Conservation (phyloP, 2,888 invertebrate species). For the Cheilosia grossa region DNA sequence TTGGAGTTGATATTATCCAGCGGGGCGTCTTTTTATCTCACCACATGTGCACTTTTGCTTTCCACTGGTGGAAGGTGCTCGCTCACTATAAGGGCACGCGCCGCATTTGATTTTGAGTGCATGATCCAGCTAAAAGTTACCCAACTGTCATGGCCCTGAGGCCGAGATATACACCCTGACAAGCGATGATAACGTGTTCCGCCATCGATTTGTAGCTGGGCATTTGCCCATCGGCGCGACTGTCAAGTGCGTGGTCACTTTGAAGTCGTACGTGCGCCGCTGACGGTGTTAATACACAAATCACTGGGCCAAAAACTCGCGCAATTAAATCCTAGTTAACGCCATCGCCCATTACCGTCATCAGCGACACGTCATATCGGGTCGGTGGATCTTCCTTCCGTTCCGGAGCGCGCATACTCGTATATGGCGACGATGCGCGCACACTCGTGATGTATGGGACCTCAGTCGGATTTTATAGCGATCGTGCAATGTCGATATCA, state of each 20-base stretch:
- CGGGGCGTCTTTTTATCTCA: slow-evolving; percentile 54
- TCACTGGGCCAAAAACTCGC: slow-evolving; percentile 1
- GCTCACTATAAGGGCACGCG: slow-evolving; percentile 21
- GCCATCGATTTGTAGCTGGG: slow-evolving; percentile 6
- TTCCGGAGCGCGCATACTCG: slow-evolving; percentile 24
- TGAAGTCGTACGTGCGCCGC: slow-evolving; percentile 37
- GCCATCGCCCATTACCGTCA: slow-evolving; percentile 27
- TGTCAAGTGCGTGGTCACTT: slow-evolving; percentile 60
- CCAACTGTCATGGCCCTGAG: slow-evolving; percentile 47
- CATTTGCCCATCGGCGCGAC: background rate
- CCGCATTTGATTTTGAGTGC: slow-evolving; percentile 30
- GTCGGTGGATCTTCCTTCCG: slow-evolving; percentile 60
- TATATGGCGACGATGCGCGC: slow-evolving; percentile 30
- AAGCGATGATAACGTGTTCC: slow-evolving; percentile 34
- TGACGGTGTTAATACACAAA: slow-evolving; percentile 49
- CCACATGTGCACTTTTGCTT: slow-evolving; percentile 67
- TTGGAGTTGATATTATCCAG: slow-evolving; percentile 58
- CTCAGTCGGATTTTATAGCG: slow-evolving; percentile 50
- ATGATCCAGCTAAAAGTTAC: slow-evolving; percentile 29
- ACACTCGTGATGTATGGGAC: slow-evolving; percentile 62
- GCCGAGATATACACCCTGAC: slow-evolving; percentile 6
- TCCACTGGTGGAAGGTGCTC: slow-evolving; percentile 27
- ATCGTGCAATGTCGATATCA: slow-evolving; percentile 39
- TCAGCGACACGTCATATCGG: slow-evolving; percentile 26
- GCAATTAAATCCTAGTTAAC: slow-evolving; percentile 66